Conservation (phyloP, 1,140 invertebrate genomes). For the Tyrophagus putrescentiae region DNA sequence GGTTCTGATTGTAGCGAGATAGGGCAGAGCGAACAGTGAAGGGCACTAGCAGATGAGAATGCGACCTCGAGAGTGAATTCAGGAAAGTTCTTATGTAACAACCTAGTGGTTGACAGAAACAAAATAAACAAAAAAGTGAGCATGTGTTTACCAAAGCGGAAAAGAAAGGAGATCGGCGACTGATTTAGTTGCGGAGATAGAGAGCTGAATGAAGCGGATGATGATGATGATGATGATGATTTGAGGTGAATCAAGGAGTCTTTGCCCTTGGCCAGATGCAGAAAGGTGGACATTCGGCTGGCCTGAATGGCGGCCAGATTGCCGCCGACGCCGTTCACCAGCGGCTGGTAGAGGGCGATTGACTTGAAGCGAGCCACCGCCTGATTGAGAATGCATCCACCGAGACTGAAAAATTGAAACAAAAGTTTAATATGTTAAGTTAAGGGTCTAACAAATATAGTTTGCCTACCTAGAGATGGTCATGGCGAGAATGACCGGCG, state of each 20-base stretch:
- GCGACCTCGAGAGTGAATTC: constrained; percentile 44
- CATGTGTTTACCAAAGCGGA: not conserved
- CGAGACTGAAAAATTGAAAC: constrained; percentile 28
- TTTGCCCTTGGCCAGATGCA: constrained; percentile 43
- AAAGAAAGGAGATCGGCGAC: not conserved
- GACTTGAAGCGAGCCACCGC: constrained; percentile 31
- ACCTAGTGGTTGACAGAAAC: not conserved
- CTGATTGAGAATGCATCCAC: constrained; percentile 35
- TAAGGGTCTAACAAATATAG: not conserved
- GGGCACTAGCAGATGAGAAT: constrained; percentile 63
- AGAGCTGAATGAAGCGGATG: not conserved
- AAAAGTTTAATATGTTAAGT: constrained; percentile 17
- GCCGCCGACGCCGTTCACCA: constrained; percentile 32
- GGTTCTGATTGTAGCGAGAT: constrained; percentile 49
- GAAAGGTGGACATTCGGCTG: constrained; percentile 56
- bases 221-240: constrained; percentile 1
- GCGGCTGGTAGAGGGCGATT: constrained; percentile 36
- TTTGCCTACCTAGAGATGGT: constrained; percentile 58
- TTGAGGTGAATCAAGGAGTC: not conserved
- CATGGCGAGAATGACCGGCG: constrained; percentile 68
- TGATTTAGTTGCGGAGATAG: not conserved
- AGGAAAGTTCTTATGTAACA: not conserved
- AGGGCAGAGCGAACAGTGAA: constrained; percentile 81
- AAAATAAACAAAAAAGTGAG: not conserved
- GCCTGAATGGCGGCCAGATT: constrained; percentile 42